Evolutionary conservation across 2,888 invertebrate genomes (phyloP), one percentile per base, ranked within the genome.

Genomic region (Dryomyza anilis): DNA sequence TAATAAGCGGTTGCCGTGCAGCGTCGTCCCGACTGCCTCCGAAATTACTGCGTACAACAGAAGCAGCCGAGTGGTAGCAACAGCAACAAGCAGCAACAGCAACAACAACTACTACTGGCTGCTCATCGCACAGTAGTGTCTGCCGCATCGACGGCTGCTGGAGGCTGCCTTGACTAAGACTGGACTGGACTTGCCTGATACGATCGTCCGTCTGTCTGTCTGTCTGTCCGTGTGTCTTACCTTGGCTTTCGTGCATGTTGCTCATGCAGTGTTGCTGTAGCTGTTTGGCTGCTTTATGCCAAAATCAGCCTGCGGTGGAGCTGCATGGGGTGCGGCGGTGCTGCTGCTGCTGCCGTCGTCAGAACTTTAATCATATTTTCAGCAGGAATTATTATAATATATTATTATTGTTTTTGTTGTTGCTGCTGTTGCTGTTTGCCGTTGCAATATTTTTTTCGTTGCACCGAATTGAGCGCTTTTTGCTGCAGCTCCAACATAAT

Each of bases 31-130:
- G n/a, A n/a, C 73, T 70, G 70, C 75, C 71, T 73, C 73, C 77
- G 74, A 83, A 83, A 83, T 83, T 83, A 83, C 81, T 83, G 82
- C 82, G 82, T 83, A 83, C 75, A 80, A 80, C 82, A 83, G 82
- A 80, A 83, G 82, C 82, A 75, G 77, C 70, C 72, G 68, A 68
- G 69, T 62, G 46, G 23, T 59, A 62, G 60, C 67, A 58, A 56
- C 63, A 64, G 52, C 57, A 59, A 59, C 59, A 50, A 25, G 27
- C n/a, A 48, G 46, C 27, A 29, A 16, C 65, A 48, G 33, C 50
- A 21, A 25, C 45, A 43, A 21, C 57, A 23, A 83, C 75, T 79
- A 79, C 82, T 82, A 82, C 78, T 82, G 82, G 39, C 61, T 53
- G 30, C 67, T 72, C 73, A 70, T 72, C 70, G 74, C 76, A 75